phyloP scores from a whole-genome alignment of 1,140 invertebrate species.

The Drosophila biarmipes region DNA sequence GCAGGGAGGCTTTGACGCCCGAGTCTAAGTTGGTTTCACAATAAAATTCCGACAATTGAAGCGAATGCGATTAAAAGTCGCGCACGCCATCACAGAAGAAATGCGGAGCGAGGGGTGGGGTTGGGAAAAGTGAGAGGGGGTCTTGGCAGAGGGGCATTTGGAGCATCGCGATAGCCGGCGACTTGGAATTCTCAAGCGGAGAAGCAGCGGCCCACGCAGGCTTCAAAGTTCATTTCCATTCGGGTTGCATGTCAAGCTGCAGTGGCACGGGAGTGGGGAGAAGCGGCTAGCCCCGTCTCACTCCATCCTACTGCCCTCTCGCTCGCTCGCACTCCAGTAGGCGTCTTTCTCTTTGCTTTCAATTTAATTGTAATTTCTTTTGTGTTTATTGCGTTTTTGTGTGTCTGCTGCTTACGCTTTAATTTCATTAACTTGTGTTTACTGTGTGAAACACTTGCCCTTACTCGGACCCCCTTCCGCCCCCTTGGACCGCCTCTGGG shows the following conservation, averaged over 20 bases:
- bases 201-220: conserved; percentile 61
- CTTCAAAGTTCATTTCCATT: conserved; percentile 77
- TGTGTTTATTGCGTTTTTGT: conserved; percentile 77
- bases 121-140: not conserved
- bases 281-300: conserved; percentile 20
- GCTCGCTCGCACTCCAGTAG: conserved; percentile 4
- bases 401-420: conserved; percentile 76
- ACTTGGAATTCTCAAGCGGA: conserved; percentile 45
- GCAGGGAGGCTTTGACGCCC: conserved; percentile 39
- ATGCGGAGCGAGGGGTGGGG: conserved; percentile 9
- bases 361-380: conserved; percentile 83
- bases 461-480: not conserved
- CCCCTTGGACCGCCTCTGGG: conserved; percentile 9
- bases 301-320: conserved; percentile 3
- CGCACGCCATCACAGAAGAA: conserved; percentile 60
- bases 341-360: conserved; percentile 63
- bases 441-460: conserved; percentile 79
- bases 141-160: conserved; percentile 41
- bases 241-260: conserved; percentile 70
- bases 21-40: conserved; percentile 71
- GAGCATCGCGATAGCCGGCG: conserved; percentile 72
- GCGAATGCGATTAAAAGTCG: conserved; percentile 80
- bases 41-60: conserved; percentile 81
- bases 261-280: conserved; percentile 1
- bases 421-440: conserved; percentile 81